These are phyloP conservation scores for Plestiodon gilberti DNA, from an alignment of 2,113 vertebrate genomes.

Conservation along the genomic window DNA sequence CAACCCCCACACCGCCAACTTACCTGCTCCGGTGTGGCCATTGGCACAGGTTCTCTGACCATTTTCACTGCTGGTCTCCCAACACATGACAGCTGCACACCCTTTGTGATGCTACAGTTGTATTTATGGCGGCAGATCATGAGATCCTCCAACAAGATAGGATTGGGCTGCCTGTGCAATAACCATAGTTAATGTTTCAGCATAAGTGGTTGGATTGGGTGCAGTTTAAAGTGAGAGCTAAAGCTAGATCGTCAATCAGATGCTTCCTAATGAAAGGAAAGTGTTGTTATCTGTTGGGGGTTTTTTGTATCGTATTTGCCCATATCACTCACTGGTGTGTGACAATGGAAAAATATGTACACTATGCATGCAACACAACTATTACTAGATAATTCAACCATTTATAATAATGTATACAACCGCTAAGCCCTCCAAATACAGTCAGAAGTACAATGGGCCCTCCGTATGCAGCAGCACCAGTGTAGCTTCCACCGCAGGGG, in stretches of 20 bases:
- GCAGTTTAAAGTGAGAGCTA: background rate
- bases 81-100: no score
- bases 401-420: background rate
- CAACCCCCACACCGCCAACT: no score
- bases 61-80: no score
- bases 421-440: background rate
- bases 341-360: background rate
- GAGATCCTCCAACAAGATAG: no score
- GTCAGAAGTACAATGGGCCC: background rate
- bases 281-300: background rate
- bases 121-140: no score
- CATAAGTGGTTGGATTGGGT: background rate
- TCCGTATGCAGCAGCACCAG: no score
- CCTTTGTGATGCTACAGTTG: no score
- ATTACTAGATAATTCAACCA: background rate
- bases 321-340: background rate
- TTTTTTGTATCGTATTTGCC: background rate
- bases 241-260: background rate
- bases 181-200: background rate
- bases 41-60: no score
- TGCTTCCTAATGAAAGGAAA: background rate
- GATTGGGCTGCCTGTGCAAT: no score
- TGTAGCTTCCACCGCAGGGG: no score
- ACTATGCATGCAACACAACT: background rate
- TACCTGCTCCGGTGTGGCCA: no score